Conservation (phyloP, 2,113 vertebrate species). For the Chloropsis cyanopogon region DNA sequence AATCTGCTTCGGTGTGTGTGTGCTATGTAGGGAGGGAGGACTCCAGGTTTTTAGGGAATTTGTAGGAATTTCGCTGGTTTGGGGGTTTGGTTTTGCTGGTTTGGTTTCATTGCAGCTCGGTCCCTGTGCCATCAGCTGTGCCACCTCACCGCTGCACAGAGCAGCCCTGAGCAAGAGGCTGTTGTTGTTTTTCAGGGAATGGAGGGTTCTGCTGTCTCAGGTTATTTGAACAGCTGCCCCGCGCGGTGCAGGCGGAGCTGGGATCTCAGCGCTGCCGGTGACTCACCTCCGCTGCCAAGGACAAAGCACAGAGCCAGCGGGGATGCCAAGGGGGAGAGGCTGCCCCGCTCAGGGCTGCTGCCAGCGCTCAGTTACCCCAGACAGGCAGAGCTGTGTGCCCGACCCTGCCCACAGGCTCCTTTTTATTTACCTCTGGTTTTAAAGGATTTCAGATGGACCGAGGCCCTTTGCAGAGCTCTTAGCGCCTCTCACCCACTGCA, state of each 20-base stretch:
- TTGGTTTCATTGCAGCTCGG: accelerated
- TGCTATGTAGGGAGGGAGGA: not conserved
- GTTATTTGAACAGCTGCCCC: conserved; percentile 20
- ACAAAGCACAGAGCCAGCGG: not conserved
- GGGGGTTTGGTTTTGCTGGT: not conserved
- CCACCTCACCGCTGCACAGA: not conserved
- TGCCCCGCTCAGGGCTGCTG: not conserved
- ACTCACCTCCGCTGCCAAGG: not conserved
- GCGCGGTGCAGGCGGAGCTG: not conserved
- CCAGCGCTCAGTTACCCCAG: not conserved
- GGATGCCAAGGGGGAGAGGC: not conserved
- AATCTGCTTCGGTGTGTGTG: not conserved
- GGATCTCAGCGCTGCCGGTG: not conserved
- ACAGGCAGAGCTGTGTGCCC: not conserved
- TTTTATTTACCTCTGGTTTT: not conserved
- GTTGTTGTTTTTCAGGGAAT: not conserved
- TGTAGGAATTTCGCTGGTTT: not conserved
- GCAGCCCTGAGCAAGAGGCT: not conserved
- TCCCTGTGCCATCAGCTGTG: not conserved
- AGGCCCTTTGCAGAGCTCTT: not conserved
- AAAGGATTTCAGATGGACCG: accelerated
- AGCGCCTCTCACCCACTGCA: not conserved
- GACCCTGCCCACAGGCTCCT: not conserved
- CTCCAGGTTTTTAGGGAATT: not conserved
- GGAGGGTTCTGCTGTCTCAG: not conserved